Evolutionary conservation across 2,888 invertebrate genomes (phyloP).

Genomic region (Lasioglossum morio): DNA sequence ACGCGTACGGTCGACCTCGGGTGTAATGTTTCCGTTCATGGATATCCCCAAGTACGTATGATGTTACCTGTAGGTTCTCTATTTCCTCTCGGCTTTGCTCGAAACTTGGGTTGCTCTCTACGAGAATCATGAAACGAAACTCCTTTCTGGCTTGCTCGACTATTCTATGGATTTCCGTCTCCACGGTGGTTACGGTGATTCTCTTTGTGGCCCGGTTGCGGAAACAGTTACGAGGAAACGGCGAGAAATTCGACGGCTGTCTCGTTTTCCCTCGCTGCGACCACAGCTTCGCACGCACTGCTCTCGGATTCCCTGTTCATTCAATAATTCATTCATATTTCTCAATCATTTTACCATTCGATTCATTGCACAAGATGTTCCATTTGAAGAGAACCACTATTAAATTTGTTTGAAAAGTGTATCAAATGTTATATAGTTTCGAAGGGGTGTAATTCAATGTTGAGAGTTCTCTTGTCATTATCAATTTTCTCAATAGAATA

Average conservation of each 20-base stretch:
- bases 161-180: constrained; percentile 66
- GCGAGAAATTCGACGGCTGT: constrained; percentile 40
- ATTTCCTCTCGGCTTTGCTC: constrained; percentile 57
- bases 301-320: background rate
- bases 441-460: too few species aligned
- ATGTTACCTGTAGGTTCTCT: constrained; percentile 72
- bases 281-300: background rate
- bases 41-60: constrained; percentile 73
- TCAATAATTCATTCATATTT: background rate
- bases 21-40: constrained; percentile 77
- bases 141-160: constrained; percentile 39
- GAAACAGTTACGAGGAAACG: constrained; percentile 41
- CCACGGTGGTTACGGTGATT: constrained; percentile 46
- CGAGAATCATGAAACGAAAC: constrained; percentile 71
- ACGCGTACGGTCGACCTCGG: constrained; percentile 64
- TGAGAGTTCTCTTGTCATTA: too few species aligned
- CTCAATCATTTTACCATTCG: background rate
- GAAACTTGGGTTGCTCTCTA: constrained; percentile 55
- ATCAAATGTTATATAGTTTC: too few species aligned
- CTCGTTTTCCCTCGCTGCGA: constrained; percentile 20
- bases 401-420: too few species aligned
- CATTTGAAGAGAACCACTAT: too few species aligned
- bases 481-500: too few species aligned
- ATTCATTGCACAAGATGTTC: too few species aligned
- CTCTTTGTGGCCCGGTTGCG: constrained; percentile 30